These are phyloP conservation scores for Synanceia verrucosa DNA, from an alignment of 2,797 vertebrate genomes.

Conservation along the genomic window DNA sequence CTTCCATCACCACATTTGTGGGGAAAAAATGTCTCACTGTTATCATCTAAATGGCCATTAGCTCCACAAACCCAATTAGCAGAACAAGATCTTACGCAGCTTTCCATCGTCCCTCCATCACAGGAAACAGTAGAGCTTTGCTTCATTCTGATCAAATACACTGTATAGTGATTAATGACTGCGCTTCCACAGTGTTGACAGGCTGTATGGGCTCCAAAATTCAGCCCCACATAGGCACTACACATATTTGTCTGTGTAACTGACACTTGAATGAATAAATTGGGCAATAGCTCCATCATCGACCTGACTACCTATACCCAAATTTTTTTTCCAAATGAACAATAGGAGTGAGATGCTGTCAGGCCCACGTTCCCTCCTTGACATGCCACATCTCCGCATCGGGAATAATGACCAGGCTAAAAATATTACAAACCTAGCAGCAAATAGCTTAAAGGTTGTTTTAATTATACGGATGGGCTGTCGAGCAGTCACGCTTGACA, in stretches of 20 bases:
- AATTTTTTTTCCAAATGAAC: constrained; percentile 67
- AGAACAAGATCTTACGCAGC: constrained; percentile 82
- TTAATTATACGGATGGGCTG: constrained; percentile 83
- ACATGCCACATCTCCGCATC: constrained; percentile 72
- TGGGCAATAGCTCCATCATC: constrained; percentile 77
- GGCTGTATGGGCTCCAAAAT: constrained; percentile 67
- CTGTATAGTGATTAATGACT: constrained; percentile 89
- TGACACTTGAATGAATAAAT: constrained; percentile 80
- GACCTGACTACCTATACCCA: constrained; percentile 63
- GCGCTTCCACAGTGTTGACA: constrained; percentile 74
- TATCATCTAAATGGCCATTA: constrained; percentile 87
- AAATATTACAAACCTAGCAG: constrained; percentile 75
- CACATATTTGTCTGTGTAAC: constrained; percentile 73
- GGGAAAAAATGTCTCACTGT: constrained; percentile 79
- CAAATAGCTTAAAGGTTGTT: constrained; percentile 81
- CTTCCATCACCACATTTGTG: constrained; percentile 79
- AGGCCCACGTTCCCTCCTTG: constrained; percentile 63
- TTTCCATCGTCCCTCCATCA: constrained; percentile 82
- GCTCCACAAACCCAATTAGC: constrained; percentile 84
- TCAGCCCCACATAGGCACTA: constrained; percentile 74
- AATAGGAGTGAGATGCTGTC: constrained; percentile 74
- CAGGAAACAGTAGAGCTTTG: constrained; percentile 83
- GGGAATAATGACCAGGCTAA: constrained; percentile 79
- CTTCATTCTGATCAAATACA: constrained; percentile 90
- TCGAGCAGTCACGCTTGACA: constrained; percentile 72